Conservation (phyloP, 1,140 invertebrate genomes). For the Dysdera silvatica region DNA sequence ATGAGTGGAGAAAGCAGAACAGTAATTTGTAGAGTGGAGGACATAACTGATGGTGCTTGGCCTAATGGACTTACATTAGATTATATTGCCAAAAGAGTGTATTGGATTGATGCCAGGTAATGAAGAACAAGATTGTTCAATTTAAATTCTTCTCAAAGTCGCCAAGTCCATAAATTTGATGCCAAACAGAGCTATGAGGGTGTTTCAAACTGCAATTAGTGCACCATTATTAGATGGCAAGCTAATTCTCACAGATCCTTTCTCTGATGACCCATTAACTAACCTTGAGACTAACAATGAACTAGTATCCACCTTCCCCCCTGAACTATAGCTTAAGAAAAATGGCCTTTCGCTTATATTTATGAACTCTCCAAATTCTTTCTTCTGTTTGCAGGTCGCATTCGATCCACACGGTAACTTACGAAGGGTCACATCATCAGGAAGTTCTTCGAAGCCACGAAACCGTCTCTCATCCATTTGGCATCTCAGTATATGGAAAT, state of each 20-base stretch:
- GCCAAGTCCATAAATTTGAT: not conserved
- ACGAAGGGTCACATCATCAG: conserved; percentile 51
- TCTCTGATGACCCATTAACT: no score
- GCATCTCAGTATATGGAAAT: conserved; percentile 75
- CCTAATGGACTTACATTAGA: conserved; percentile 61
- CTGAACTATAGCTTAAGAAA: no score
- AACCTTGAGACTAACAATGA: no score
- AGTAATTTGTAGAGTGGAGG: conserved; percentile 44
- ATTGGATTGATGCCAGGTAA: conserved; percentile 61
- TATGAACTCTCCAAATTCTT: no score
- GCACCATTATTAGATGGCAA: no score
- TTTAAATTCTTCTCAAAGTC: not conserved
- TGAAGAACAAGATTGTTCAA: not conserved
- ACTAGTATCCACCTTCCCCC: no score
- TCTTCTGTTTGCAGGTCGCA: conserved; percentile 55
- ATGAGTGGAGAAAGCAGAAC: conserved; percentile 53
- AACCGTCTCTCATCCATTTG: conserved; percentile 67
- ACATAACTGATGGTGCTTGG: conserved; percentile 53
- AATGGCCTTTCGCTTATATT: no score
- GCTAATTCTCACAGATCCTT: no score
- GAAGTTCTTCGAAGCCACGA: conserved; percentile 51
- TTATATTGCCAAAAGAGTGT: conserved; percentile 51
- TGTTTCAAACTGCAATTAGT: not conserved
- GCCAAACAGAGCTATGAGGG: not conserved
- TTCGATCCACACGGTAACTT: conserved; percentile 68